phyloP scores from a whole-genome alignment of 2,797 vertebrate species.

The Coracias cyanogaster region DNA sequence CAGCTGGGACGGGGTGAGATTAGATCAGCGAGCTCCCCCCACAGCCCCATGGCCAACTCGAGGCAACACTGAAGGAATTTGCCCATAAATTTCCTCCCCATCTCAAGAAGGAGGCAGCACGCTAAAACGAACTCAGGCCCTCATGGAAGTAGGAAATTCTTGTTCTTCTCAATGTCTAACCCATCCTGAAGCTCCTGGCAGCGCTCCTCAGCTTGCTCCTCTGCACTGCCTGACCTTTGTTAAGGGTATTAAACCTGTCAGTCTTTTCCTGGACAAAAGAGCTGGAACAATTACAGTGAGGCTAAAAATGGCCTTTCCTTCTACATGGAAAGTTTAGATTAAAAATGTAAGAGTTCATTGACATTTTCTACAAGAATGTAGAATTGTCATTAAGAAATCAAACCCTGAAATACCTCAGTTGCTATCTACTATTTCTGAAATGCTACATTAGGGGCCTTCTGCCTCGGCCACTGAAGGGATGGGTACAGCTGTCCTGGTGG shows the following conservation, averaged over 20 bases:
- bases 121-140: background rate
- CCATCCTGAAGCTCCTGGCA: background rate
- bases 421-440: background rate
- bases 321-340: conserved; percentile 2
- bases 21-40: background rate
- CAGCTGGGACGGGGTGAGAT: background rate
- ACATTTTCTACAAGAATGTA: background rate
- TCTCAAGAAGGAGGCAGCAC: background rate
- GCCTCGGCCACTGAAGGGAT: background rate
- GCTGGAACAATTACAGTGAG: background rate
- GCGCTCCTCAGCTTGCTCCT: background rate
- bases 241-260: conserved; percentile 35
- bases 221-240: background rate
- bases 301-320: conserved; percentile 23
- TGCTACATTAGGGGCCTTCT: background rate
- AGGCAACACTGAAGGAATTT: conserved; percentile 11
- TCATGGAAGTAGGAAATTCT: background rate
- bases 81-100: conserved; percentile 11
- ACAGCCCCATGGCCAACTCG: background rate
- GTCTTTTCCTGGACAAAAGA: background rate
- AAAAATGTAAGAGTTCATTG: conserved; percentile 35
- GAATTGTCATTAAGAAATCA: background rate
- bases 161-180: background rate
- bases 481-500: background rate
- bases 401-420: background rate